These are phyloP conservation scores for Cydia strobilella DNA, from an alignment of 1,140 invertebrate species.

Conservation along the genomic window DNA sequence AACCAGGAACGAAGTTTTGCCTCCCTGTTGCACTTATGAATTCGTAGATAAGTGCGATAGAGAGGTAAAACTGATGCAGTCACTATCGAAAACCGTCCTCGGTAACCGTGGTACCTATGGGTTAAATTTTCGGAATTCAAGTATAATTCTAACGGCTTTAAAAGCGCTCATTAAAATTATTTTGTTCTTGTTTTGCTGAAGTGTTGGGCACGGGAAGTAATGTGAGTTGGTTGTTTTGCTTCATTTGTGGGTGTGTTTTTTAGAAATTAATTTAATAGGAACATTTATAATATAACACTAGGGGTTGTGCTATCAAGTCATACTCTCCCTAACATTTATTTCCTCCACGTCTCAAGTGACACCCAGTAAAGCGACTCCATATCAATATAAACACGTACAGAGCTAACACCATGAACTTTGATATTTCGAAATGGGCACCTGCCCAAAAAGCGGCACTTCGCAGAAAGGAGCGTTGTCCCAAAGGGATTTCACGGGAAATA, in stretches of 20 bases:
- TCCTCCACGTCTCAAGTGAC: too few relatives aligned
- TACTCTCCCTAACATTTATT: too few relatives aligned
- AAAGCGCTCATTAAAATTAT: conserved; percentile 14
- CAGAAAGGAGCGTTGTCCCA: not conserved
- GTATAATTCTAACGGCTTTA: not conserved
- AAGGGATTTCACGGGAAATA: not conserved
- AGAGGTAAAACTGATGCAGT: too few relatives aligned
- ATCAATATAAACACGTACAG: not conserved
- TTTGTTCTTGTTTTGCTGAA: not conserved
- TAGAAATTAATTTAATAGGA: not conserved
- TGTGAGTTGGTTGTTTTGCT: not conserved
- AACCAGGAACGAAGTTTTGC: too few relatives aligned
- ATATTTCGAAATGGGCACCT: not conserved
- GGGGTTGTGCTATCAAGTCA: too few relatives aligned
- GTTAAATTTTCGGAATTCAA: not conserved
- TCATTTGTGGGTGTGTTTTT: not conserved
- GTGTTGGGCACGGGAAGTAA: not conserved
- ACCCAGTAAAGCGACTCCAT: not conserved
- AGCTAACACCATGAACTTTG: not conserved
- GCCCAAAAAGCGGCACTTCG: not conserved
- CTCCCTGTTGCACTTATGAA: too few relatives aligned
- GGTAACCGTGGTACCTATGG: too few relatives aligned
- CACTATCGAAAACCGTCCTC: too few relatives aligned
- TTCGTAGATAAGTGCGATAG: too few relatives aligned
- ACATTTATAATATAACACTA: too few relatives aligned